Evolutionary conservation across 2,113 vertebrate species (phyloP).

Genomic region (Gorsachius goisagi): DNA sequence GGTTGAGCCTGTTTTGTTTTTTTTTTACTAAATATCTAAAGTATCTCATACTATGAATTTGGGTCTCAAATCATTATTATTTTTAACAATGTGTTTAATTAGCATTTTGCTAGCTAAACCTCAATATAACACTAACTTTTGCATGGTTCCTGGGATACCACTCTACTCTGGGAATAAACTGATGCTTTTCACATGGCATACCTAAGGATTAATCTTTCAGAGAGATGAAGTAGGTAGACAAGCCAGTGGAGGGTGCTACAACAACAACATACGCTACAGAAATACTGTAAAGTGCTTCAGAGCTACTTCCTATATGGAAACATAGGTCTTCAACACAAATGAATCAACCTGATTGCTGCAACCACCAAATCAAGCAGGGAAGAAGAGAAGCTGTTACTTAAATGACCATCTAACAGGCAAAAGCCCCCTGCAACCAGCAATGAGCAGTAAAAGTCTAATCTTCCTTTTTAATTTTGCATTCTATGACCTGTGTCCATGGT

Average conservation of each 20-base stretch:
- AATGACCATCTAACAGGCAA: neutral
- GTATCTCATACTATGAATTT: neutral
- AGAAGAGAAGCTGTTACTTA: neutral
- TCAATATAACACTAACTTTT: neutral
- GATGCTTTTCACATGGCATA: neutral
- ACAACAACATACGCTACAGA: neutral
- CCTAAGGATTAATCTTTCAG: neutral
- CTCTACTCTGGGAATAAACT: neutral
- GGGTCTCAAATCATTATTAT: neutral
- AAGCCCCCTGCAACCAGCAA: neutral
- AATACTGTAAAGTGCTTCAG: neutral
- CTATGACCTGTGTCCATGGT: neutral
- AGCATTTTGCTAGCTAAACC: neutral
- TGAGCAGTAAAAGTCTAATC: neutral
- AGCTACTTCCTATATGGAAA: neutral
- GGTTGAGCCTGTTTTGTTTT: neutral
- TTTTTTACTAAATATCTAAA: neutral
- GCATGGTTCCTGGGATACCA: neutral
- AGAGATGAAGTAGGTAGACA: neutral
- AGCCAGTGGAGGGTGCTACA: neutral
- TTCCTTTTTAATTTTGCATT: neutral
- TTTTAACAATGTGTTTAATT: neutral
- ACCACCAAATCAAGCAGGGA: neutral
- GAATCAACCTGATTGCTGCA: neutral
- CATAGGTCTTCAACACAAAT: neutral